Conservation (phyloP, 2,113 vertebrate genomes). For the Nannospalax galili region DNA sequence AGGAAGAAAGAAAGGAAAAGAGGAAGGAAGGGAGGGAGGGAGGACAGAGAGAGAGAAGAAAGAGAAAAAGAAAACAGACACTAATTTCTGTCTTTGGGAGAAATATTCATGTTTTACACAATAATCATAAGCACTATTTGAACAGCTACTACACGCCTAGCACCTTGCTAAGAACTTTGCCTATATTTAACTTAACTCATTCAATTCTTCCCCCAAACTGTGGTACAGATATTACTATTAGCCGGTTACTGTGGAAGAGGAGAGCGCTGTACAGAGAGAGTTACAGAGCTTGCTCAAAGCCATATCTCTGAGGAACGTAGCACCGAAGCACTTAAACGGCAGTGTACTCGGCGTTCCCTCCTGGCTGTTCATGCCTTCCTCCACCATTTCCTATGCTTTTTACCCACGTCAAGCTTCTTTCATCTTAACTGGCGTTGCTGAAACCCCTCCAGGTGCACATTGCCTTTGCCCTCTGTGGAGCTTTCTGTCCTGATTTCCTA, state of each 20-base stretch:
- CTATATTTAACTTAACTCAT: background rate
- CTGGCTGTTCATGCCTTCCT: background rate
- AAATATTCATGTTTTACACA: background rate
- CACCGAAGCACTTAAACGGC: background rate
- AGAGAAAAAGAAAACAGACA: too few species aligned
- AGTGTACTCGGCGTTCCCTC: rapidly evolving
- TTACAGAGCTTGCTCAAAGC: background rate
- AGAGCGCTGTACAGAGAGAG: background rate
- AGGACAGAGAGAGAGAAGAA: too few species aligned
- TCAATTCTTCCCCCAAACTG: background rate
- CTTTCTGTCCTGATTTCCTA: background rate
- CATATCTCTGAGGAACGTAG: background rate
- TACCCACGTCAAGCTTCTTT: background rate
- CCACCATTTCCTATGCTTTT: background rate
- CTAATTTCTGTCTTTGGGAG: background rate
- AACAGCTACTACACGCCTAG: background rate
- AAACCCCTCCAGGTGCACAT: background rate
- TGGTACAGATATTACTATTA: background rate
- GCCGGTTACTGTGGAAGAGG: background rate
- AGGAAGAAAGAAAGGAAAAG: background rate
- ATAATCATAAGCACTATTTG: background rate
- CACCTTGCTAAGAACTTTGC: background rate
- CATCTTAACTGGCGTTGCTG: background rate
- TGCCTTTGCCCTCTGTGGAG: background rate
- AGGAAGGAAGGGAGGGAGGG: background rate